Evolutionary conservation across 2,797 vertebrate genomes (phyloP), one percentile per base, ranked within the genome.

Genomic region (Parauchenoglanis punctatus): DNA sequence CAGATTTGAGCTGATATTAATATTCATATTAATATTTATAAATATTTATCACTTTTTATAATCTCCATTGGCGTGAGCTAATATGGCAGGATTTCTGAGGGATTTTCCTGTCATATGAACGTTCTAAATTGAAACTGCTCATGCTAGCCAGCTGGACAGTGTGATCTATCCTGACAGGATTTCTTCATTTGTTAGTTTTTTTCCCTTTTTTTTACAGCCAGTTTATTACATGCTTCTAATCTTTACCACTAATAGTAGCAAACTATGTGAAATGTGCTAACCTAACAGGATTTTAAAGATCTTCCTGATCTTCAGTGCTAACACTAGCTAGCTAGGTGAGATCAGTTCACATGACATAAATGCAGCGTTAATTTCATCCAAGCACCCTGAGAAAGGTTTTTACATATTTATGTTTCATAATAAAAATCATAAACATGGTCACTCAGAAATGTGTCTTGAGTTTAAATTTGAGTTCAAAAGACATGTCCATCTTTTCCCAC

Each of bases 401-500:
- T 49, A n/a, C 18, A 18, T 72, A 7, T 2, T 72, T 75, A 49
- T 17, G 77, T 40, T 13, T 59, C 23, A 23, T 40, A 40, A 23
- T 35, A 20, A 80, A 46, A 58, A 23, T 80, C 18, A 23, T 35
- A 40, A 58, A 40, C 40, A 5, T 3, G 18, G 4, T 35, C 77
- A 80, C 7, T 20, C 28, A 6, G 76, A 59, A 61, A 75, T 20
- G n/a, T 65, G 6, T 49, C 61, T 4, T 7, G 52, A 28, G 76
- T 56, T 23, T 40, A 72, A 10, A 23, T 72, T 20, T 80, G 59
- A 82, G 59, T 63, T n/a, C 91, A 84, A 91, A 85, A 90, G 81
- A 89, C 59, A 85, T 89, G 85, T 68, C 70, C 35, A 63, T 75
- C 82, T 78, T 56, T 86, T 90, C 89, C 84, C 87, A 89, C 88